These are phyloP conservation scores for Furcifer pardalis DNA, from an alignment of 2,797 vertebrate genomes.

Conservation along the genomic window DNA sequence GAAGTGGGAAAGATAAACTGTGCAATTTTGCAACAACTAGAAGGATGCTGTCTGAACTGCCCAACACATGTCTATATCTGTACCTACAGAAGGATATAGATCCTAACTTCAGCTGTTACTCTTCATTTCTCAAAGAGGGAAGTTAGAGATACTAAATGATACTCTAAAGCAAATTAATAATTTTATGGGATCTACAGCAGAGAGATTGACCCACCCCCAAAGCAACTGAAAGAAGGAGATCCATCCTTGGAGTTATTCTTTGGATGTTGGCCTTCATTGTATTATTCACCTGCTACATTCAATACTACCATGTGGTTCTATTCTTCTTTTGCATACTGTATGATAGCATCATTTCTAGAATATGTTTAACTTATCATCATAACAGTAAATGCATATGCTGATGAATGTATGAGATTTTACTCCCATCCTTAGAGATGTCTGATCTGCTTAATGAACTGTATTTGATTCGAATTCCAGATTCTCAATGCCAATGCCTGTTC, in stretches of 20 bases:
- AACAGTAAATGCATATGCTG: not conserved
- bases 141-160: not conserved
- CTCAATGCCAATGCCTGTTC: not conserved
- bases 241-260: not conserved
- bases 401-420: not conserved
- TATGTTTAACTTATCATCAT: not conserved
- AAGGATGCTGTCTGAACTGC: not conserved
- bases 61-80: not conserved
- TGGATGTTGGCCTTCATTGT: not conserved
- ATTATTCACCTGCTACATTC: not conserved
- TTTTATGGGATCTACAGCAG: not conserved
- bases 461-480: constrained; percentile 6
- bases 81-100: not conserved
- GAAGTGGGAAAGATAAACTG: not conserved
- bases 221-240: not conserved
- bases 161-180: not conserved
- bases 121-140: not conserved
- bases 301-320: not conserved
- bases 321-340: not conserved
- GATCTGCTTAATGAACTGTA: not conserved
- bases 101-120: not conserved
- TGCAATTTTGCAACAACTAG: not conserved
- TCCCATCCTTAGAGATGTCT: not conserved
- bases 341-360: not conserved
- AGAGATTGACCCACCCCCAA: not conserved